Evolutionary conservation across 2,113 vertebrate genomes (phyloP), one percentile per base, ranked within the genome.

Genomic region (Oncorhynchus gorbuscha): DNA sequence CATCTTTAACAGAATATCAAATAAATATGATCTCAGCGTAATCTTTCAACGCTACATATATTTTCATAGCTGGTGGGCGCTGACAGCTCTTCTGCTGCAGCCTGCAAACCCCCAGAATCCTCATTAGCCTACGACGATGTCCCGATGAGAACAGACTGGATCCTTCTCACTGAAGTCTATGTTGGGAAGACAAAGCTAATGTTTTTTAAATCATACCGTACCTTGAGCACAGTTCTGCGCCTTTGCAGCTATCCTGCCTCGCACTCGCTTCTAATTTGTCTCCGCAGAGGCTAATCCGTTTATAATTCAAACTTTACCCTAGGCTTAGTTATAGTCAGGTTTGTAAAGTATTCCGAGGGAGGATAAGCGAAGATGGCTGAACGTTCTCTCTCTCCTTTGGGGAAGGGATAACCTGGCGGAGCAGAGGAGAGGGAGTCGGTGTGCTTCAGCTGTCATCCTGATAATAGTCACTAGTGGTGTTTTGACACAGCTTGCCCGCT

Each of bases 341-440:
- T 26, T 30, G 26, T 1, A 30, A 67, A 4, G 13, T 55, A 55
- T 28, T 67, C 24, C 18, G 65, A 22, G 28, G 24, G 30, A 55
- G 66, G 30, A 69, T 35, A 69, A 69, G 26, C 39, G 5, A 35
- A 35, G 30, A 69, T 69, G 67, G 28, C 67, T 32, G 65, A 32
- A 32, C 28, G 3, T 30, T 74, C 58, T 48, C 58, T 39, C n/a
- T 26, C 11, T 48, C 8, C 61, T 30, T 24, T n/a, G 35, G 72
- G 22, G 9, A 13, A 73, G 58, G 68, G 66, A 62, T 73, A 73
- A 73, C 76, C 65, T 35, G 20, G 65, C 49, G 28, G 59, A 71
- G 39, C 6, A 74, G 30, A 71, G 39, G n/a, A 74, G 22, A 73
- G 8, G 14, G 9, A 30, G 49, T n/a, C 7, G 28, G 26, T 24